These are phyloP conservation scores for Exaiptasia diaphana DNA, from an alignment of 64 coral and sea anemone species.

Conservation along the genomic window DNA sequence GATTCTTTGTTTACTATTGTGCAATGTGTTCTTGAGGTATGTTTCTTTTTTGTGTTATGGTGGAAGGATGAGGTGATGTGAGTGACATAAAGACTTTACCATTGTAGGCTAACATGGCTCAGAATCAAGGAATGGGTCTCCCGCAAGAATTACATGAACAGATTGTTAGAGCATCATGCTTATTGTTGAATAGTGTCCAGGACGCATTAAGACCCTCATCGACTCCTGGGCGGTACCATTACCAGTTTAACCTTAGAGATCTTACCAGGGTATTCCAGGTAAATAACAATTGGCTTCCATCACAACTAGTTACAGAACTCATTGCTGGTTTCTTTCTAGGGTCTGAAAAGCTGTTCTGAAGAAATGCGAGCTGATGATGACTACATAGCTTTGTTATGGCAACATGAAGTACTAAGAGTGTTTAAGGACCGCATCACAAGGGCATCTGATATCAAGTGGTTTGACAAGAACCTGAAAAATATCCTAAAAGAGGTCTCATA, in stretches of 20 bases:
- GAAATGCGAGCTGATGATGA: constrained; percentile 97
- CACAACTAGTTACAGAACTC: background rate
- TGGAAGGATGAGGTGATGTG: background rate
- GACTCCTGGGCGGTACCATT: constrained; percentile 89
- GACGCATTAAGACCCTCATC: constrained; percentile 73
- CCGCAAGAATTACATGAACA: constrained; percentile 92
- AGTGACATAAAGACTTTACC: background rate
- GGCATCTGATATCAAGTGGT: constrained; percentile 80
- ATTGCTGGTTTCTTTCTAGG: constrained; percentile 29
- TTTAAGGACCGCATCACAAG: constrained; percentile 84
- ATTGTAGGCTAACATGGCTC: constrained; percentile 87
- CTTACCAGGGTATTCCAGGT: constrained; percentile 97
- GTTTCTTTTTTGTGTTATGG: too few relatives aligned
- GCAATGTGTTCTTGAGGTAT: constrained; percentile 85
- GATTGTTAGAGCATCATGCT: constrained; percentile 84
- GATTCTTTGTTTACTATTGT: constrained; percentile 85
- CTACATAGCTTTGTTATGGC: constrained; percentile 94
- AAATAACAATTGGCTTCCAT: background rate
- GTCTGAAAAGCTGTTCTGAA: constrained; percentile 92
- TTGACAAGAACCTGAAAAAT: constrained; percentile 80
- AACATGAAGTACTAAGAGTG: constrained; percentile 79
- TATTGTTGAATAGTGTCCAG: constrained; percentile 65
- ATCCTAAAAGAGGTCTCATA: constrained; percentile 81
- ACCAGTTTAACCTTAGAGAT: constrained; percentile 85
- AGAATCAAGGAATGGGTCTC: constrained; percentile 96